A percentile compares a stretch with the other conserved stretches of the same genome.
phyloP scores from a whole-genome alignment of 2,797 vertebrate species.

The Tenualosa thibaudeaui region DNA sequence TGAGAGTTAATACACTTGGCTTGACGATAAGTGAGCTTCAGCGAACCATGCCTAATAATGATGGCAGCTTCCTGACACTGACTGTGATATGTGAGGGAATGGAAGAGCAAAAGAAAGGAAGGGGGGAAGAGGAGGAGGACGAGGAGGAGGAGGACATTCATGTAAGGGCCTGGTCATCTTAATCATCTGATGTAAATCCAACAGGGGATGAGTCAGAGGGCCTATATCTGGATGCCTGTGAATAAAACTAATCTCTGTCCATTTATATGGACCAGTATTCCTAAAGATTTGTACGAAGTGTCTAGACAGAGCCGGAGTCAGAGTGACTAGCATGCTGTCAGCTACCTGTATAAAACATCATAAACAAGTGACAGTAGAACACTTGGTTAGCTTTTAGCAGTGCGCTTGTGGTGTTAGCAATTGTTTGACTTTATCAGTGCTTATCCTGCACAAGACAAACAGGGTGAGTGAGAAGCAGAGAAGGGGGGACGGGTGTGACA shows the following conservation, averaged over 20 bases:
- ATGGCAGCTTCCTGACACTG: too few relatives aligned
- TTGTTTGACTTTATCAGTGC: neutral
- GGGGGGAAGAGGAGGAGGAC: neutral
- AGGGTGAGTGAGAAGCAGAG: neutral
- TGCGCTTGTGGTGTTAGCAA: neutral
- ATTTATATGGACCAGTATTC: neutral
- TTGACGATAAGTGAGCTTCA: too few relatives aligned
- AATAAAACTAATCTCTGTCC: neutral
- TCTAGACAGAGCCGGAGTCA: neutral
- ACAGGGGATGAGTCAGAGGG: neutral
- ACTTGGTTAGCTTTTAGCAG: neutral
- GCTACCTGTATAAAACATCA: neutral
- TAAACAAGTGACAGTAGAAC: neutral
- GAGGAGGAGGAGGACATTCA: neutral
- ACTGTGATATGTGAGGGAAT: too few relatives aligned
- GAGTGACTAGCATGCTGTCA: neutral
- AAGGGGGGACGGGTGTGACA: neutral
- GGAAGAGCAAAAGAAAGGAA: neutral
- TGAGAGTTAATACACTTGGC: too few relatives aligned
- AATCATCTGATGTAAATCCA: neutral
- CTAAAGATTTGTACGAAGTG: neutral
- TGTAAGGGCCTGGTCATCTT: neutral
- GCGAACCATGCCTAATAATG: too few relatives aligned
- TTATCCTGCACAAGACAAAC: neutral
- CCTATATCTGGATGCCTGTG: neutral